Percentiles rank a stretch among this genome's conserved stretches.
Evolutionary conservation across 30 jellyfish, hydroid and myxozoan species (phyloP).

Genomic region (Rhopilema esculentum): DNA sequence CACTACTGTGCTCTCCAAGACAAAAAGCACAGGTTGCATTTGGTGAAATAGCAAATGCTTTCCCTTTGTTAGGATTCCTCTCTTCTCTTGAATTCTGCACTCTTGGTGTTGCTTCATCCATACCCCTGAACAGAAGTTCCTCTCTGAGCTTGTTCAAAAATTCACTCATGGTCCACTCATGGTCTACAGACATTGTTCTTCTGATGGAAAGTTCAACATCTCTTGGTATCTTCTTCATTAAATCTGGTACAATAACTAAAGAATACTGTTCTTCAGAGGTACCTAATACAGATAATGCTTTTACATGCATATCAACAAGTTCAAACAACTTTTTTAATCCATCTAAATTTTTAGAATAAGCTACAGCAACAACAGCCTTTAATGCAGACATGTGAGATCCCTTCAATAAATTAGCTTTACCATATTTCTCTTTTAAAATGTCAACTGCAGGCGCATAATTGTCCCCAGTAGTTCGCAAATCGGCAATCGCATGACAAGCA

Average conservation of each 20-base stretch:
- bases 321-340: conserved; percentile 46
- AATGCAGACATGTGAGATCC: conserved; percentile 54
- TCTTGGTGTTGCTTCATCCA: conserved; percentile 46
- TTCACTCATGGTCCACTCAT: conserved; percentile 40
- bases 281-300: conserved; percentile 24
- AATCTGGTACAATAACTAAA: too few species aligned
- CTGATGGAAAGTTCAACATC: too few species aligned
- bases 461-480: conserved; percentile 53
- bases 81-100: conserved; percentile 42
- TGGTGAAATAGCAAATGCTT: conserved; percentile 50
- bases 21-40: conserved; percentile 31
- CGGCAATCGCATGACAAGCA: conserved; percentile 41
- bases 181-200: conserved; percentile 49
- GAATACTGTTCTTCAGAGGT: conserved; percentile 42
- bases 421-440: conserved; percentile 45
- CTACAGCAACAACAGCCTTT: conserved; percentile 28
- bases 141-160: conserved; percentile 47
- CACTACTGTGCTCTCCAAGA: conserved; percentile 44
- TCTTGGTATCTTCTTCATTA: too few species aligned
- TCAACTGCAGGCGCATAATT: conserved; percentile 43
- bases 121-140: conserved; percentile 57
- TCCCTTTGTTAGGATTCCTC: conserved; percentile 42
- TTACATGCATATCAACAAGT: conserved; percentile 37
- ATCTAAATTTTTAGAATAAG: conserved; percentile 42
- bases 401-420: conserved; percentile 51